A percentile compares a stretch with the other conserved stretches of the same genome.
phyloP scores from a whole-genome alignment of 2,888 invertebrate species.

The Acanthacorydalis orientalis region DNA sequence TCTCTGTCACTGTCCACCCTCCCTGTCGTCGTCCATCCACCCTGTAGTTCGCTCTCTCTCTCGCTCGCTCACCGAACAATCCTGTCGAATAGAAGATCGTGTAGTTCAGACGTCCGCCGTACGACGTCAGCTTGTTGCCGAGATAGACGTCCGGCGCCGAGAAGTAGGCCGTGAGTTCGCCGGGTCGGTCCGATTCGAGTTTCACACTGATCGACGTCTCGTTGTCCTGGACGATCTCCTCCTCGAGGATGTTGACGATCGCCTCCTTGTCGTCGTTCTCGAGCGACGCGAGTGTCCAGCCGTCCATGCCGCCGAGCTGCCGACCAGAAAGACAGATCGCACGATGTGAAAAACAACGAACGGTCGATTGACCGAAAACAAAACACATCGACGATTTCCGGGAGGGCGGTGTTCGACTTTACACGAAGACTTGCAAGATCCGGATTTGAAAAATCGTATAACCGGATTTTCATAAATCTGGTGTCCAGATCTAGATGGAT shows the following conservation, averaged over 20 bases:
- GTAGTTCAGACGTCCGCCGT: constrained; percentile 74
- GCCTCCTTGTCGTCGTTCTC: constrained; percentile 22
- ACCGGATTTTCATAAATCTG: too few species aligned
- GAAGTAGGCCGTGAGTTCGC: constrained; percentile 47
- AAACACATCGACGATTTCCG: too few species aligned
- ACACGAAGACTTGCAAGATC: too few species aligned
- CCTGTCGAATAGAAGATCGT: constrained; percentile 51
- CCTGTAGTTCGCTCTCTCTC: too few species aligned
- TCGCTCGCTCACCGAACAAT: constrained; percentile 32
- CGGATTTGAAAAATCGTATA: too few species aligned
- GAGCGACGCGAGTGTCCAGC: constrained; percentile 47
- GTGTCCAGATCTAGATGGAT: too few species aligned
- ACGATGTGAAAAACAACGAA: too few species aligned
- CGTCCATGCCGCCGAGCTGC: constrained; percentile 39
- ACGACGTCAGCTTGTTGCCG: constrained; percentile 74
- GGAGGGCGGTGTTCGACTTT: too few species aligned
- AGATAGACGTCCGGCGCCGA: constrained; percentile 55
- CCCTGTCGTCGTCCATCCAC: too few species aligned
- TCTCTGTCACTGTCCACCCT: too few species aligned
- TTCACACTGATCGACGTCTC: constrained; percentile 29
- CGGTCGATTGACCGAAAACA: too few species aligned
- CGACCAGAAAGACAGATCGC: too few species aligned
- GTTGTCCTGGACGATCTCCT: constrained; percentile 25
- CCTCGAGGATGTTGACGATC: constrained; percentile 10
- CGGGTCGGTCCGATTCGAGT: constrained; percentile 26